These are phyloP conservation scores for Epizoanthus rinbou DNA, from an alignment of 92 coral and sea anemone species.

Conservation along the genomic window DNA sequence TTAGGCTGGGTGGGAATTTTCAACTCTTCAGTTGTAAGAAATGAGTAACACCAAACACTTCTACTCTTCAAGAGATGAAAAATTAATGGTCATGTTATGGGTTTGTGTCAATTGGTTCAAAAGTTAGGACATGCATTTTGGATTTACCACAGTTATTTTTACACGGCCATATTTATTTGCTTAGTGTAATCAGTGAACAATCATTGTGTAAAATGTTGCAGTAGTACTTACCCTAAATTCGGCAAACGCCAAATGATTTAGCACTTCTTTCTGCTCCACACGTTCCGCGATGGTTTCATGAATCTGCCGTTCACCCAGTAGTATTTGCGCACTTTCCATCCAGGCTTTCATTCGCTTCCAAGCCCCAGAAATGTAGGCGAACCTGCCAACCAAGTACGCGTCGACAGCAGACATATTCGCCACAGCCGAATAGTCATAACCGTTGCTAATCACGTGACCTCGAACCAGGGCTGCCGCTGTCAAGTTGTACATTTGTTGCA, in stretches of 20 bases:
- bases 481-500: constrained; percentile 26
- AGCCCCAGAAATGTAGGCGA: constrained; percentile 1
- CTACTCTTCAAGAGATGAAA: too few species aligned
- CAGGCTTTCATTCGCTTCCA: constrained; percentile 33
- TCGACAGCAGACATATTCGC: constrained; percentile 31
- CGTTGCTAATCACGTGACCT: constrained; percentile 12
- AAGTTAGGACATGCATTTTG: too few species aligned
- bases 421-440: neutral
- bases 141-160: too few species aligned
- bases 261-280: constrained; percentile 5
- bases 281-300: neutral
- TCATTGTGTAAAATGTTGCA: neutral
- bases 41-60: too few species aligned
- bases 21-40: too few species aligned
- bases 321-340: constrained; percentile 15
- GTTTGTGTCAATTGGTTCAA: too few species aligned
- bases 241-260: constrained; percentile 17
- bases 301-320: constrained; percentile 2
- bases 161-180: too few species aligned
- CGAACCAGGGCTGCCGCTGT: constrained; percentile 14
- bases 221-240: constrained; percentile 14
- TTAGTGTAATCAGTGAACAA: too few species aligned
- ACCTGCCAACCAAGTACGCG: constrained; percentile 15
- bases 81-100: too few species aligned
- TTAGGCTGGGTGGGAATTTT: too few species aligned